Conservation (phyloP, 1,140 invertebrate species). For the Drosophila mojavensis region DNA sequence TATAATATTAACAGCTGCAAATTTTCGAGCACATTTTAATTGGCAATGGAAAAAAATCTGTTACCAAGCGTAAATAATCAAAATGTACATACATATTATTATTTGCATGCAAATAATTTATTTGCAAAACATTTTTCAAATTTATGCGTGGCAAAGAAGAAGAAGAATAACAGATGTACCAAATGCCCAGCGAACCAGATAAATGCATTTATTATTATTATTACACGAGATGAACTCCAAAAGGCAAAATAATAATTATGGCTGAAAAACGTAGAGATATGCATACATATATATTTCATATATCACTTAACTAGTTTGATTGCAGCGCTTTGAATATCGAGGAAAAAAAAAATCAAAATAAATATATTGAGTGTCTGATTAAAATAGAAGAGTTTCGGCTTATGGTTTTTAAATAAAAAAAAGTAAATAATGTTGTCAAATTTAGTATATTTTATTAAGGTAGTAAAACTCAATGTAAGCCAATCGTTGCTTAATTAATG, state of each 20-base stretch:
- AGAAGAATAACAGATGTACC: conserved; percentile 27
- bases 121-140: conserved; percentile 49
- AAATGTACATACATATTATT: conserved; percentile 12
- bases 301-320: background rate
- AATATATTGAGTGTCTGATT: background rate
- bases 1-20: conserved; percentile 37
- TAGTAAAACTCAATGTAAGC: too few relatives aligned
- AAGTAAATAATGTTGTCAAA: background rate
- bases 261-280: background rate
- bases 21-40: conserved; percentile 39
- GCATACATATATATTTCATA: background rate
- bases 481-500: too few relatives aligned
- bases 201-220: conserved; percentile 37
- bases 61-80: too few relatives aligned
- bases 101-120: conserved; percentile 48
- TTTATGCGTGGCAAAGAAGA: conserved; percentile 19
- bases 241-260: background rate
- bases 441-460: background rate
- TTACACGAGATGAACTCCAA: background rate
- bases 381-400: too few relatives aligned
- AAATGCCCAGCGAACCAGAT: conserved; percentile 20
- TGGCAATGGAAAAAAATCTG: conserved; percentile 21
- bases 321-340: too few relatives aligned
- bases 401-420: background rate
- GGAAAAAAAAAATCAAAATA: background rate